These are phyloP conservation scores for Pygoscelis adeliae DNA, from an alignment of 2,113 vertebrate species.

Conservation along the genomic window DNA sequence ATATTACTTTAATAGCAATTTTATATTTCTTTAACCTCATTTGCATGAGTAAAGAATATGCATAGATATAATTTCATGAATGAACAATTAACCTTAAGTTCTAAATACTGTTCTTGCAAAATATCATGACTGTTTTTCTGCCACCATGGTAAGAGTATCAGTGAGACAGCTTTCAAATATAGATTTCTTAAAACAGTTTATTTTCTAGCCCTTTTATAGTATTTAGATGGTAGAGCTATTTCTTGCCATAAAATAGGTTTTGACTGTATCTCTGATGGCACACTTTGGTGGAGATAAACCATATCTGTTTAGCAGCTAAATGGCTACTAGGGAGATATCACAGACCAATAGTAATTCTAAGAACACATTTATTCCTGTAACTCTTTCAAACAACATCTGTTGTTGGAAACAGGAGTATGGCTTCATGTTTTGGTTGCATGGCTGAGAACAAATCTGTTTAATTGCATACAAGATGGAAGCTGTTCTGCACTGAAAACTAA, in stretches of 20 bases:
- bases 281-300: not conserved
- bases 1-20: not conserved
- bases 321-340: not conserved
- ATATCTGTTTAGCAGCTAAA: not conserved
- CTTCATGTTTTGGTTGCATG: slow-evolving; percentile 26
- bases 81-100: not conserved
- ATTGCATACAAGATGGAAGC: not conserved
- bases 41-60: not conserved
- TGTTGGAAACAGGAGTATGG: not conserved
- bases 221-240: not conserved
- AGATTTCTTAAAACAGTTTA: not conserved
- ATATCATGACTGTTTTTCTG: not conserved
- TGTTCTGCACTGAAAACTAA: not conserved
- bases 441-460: slow-evolving; percentile 34
- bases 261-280: not conserved
- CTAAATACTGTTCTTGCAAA: not conserved
- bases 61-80: not conserved
- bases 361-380: not conserved
- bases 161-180: not conserved
- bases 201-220: not conserved
- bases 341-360: not conserved
- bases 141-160: not conserved
- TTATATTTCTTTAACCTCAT: not conserved
- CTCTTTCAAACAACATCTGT: slow-evolving; percentile 31
- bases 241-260: not conserved